Evolutionary conservation across 2,888 invertebrate species (phyloP).

Genomic region (Eustalomyia histrio): DNA sequence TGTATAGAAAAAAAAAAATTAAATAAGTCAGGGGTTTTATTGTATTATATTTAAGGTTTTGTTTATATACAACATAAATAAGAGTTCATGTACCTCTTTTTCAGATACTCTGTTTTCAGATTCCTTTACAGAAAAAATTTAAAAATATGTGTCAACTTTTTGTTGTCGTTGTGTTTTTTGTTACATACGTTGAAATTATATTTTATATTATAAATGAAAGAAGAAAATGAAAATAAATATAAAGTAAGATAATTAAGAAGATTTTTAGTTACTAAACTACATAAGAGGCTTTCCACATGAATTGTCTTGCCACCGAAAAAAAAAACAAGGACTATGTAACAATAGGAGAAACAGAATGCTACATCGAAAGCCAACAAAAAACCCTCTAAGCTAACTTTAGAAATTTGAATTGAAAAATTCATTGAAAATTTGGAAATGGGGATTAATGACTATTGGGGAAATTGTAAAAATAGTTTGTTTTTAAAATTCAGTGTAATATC

Average conservation of each 20-base stretch:
- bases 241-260: not conserved
- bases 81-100: conserved; percentile 42
- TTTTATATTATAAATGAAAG: not conserved
- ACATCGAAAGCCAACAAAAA: too few relatives aligned
- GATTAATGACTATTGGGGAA: too few relatives aligned
- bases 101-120: not conserved
- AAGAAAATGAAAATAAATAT: not conserved
- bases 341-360: too few relatives aligned
- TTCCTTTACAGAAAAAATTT: conserved; percentile 48
- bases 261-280: not conserved
- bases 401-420: too few relatives aligned
- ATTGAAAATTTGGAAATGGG: too few relatives aligned
- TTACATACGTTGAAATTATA: not conserved
- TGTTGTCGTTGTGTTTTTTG: conserved; percentile 13
- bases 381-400: too few relatives aligned
- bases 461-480: too few relatives aligned
- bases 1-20: too few relatives aligned
- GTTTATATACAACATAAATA: conserved; percentile 10
- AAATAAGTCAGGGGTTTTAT: conserved; percentile 54
- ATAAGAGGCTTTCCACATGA: too few relatives aligned
- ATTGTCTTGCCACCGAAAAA: too few relatives aligned
- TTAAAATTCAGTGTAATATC: too few relatives aligned
- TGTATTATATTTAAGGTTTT: conserved; percentile 51
- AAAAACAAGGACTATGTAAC: too few relatives aligned
- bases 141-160: conserved; percentile 61